phyloP scores from a whole-genome alignment of 2,113 vertebrate species.

The Dasyurus viverrinus region DNA sequence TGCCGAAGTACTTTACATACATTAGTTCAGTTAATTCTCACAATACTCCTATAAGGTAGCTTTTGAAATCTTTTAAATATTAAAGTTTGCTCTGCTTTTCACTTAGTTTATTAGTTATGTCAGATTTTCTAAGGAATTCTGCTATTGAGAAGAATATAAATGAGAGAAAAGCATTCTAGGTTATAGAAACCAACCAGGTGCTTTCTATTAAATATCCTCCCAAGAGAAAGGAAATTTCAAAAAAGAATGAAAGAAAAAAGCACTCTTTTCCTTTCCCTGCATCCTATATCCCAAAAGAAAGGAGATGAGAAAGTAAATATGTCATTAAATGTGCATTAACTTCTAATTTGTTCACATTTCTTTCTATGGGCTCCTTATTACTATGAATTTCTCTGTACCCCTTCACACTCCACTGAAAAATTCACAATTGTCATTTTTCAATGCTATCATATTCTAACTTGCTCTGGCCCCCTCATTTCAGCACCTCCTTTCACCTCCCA shows the following conservation, averaged over 20 bases:
- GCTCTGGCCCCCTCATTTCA: slow-evolving; percentile 48
- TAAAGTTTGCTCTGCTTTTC: slow-evolving; percentile 8
- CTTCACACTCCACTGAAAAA: not conserved
- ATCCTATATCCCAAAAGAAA: not conserved
- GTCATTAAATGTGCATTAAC: rapidly evolving
- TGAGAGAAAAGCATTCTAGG: not conserved
- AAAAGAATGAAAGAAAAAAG: not conserved
- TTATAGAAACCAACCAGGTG: not conserved
- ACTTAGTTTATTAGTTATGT: slow-evolving; percentile 32
- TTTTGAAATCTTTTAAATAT: not conserved
- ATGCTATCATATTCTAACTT: slow-evolving; percentile 31
- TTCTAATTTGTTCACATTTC: not conserved
- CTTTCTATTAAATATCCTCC: slow-evolving; percentile 8
- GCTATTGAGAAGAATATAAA: not conserved
- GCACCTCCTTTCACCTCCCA: slow-evolving; percentile 29
- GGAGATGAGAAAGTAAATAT: not conserved
- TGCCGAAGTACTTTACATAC: not conserved
- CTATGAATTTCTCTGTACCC: not conserved
- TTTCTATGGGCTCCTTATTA: not conserved
- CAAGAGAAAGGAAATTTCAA: not conserved
- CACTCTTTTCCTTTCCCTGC: not conserved
- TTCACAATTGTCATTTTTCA: not conserved
- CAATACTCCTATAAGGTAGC: not conserved
- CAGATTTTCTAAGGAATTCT: not conserved
- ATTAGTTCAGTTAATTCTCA: not conserved